Percentiles rank a stretch among this genome's conserved stretches.
These are phyloP conservation scores for Ectemnius lituratus DNA, from an alignment of 2,888 invertebrate genomes.

Conservation along the genomic window DNA sequence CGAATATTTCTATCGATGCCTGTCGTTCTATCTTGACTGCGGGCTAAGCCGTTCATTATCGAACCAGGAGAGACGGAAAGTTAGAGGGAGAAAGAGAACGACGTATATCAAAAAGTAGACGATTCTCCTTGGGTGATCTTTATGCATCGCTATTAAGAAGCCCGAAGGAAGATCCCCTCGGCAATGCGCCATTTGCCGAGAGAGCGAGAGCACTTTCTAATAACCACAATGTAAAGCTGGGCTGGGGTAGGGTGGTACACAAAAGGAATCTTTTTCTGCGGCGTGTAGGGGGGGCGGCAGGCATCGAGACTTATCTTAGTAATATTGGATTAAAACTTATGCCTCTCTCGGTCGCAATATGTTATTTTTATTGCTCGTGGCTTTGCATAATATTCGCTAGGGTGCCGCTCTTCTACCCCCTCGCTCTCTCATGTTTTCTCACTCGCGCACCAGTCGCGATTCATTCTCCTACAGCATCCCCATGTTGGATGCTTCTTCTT, in stretches of 20 bases:
- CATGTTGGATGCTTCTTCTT: conserved; percentile 14
- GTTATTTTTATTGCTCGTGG: conserved; percentile 78
- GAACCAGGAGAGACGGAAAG: background rate
- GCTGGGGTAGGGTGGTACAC: conserved; percentile 68
- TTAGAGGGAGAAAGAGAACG: background rate
- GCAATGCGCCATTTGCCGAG: conserved; percentile 1
- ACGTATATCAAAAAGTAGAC: background rate
- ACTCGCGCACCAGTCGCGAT: conserved; percentile 9
- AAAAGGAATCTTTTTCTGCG: conserved; percentile 75
- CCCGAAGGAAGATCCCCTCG: conserved; percentile 9
- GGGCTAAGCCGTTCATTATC: conserved; percentile 7
- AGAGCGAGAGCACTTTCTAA: conserved; percentile 73
- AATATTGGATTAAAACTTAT: conserved; percentile 78
- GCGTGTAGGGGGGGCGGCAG: conserved; percentile 39
- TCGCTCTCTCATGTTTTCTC: background rate
- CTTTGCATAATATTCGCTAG: conserved; percentile 77
- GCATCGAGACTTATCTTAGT: conserved; percentile 74
- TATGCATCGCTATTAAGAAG: conserved; percentile 43
- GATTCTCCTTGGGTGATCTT: conserved; percentile 34
- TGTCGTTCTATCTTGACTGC: background rate
- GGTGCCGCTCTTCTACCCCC: conserved; percentile 25
- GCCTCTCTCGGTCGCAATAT: conserved; percentile 76
- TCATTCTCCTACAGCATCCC: conserved; percentile 36
- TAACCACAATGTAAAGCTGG: conserved; percentile 77
- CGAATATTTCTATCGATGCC: background rate